Conservation (phyloP, 2,797 vertebrate genomes). For the Manis pentadactyla region DNA sequence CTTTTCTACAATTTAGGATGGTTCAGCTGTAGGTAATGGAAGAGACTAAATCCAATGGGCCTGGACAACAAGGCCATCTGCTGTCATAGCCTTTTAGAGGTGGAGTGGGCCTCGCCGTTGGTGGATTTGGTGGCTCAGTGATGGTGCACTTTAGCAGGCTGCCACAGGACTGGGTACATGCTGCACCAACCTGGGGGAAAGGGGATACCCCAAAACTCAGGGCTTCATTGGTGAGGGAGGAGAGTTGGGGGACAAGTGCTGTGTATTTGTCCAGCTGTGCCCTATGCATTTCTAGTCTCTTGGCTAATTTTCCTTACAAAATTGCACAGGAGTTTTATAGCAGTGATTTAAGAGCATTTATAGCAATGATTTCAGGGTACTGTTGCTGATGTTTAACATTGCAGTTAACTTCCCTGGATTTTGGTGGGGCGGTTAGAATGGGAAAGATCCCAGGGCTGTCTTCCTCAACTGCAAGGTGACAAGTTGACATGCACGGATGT, state of each 20-base stretch:
- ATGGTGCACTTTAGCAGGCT: background rate
- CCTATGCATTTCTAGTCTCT: background rate
- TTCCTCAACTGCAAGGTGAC: background rate
- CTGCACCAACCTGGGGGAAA: background rate
- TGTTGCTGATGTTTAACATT: background rate
- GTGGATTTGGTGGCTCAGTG: background rate
- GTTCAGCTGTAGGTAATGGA: background rate
- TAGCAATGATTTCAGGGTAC: too few relatives aligned
- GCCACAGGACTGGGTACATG: background rate
- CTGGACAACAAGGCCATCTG: background rate
- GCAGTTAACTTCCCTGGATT: background rate
- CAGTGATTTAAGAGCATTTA: background rate
- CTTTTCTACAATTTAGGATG: background rate
- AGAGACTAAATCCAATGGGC: background rate
- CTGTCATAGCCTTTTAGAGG: background rate
- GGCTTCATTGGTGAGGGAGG: background rate
- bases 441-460: background rate
- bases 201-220: background rate
- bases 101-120: background rate
- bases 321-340: background rate
- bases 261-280: background rate
- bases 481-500: background rate
- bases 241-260: background rate
- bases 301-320: background rate
- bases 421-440: background rate